Evolutionary conservation across 2,888 invertebrate species (phyloP), one percentile per base, ranked within the genome.

Genomic region (Petrolisthes cinctipes): DNA sequence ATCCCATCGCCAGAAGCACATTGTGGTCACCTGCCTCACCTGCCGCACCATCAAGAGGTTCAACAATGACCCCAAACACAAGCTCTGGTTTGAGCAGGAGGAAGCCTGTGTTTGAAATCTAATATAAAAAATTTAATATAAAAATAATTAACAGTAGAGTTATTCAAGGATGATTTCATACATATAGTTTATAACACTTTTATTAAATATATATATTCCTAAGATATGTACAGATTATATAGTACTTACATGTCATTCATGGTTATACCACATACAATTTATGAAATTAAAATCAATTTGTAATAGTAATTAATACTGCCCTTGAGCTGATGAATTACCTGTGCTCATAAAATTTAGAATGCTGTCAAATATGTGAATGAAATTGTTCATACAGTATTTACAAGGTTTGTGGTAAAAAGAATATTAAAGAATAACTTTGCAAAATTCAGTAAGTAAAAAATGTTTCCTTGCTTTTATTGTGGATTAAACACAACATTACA

Each of bases 141-240:
- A 37, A 37, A 2, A 37, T 1, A 37, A 37, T 0, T 37, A 37
- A 37, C 37, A 37, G 37, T 37, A 37, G 37, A 37, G 37, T 37
- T 37, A 37, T 37, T 37, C 37, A 37, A 37, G 37, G 37, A 37
- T 37, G 66, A 61, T 14, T 2, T 14, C 9, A 17, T 14, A 61
- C 66, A 14, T 14, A 61, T 71, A 71, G 20, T 71, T 71, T 88
- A 84, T 88, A 88, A 88, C 87, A 88, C 87, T 88, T 88, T 88
- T 86, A 86, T 86, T 86, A 86, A 88, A 81, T 88, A 88, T 84
- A 86, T 86, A 88, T 88, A 88, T 84, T 88, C 87, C 87, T 88
- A 88, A 81, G 87, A 88, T 88, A 88, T 88, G 87, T 88, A 88
- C 87, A 88, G 81, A 78, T 80, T 88, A 83, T 83, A 88, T 83